A percentile compares a stretch with the other conserved stretches of the same genome.
Conservation (phyloP, 2,888 invertebrate species). For the Prosopocoilus inquinatus region DNA sequence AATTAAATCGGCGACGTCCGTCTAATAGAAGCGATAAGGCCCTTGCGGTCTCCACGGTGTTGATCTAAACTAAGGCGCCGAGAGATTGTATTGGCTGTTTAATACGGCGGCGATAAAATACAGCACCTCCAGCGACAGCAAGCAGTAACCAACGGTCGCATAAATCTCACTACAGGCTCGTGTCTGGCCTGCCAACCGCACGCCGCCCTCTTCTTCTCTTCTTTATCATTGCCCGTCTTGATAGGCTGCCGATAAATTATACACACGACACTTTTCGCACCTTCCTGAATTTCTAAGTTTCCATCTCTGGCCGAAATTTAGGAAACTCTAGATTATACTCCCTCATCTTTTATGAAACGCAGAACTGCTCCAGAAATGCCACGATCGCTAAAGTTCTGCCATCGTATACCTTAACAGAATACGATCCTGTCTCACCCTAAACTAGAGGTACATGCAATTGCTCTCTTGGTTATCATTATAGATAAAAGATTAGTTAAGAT, state of each 20-base stretch:
- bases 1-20: slow-evolving; percentile 22
- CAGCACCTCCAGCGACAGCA: slow-evolving; percentile 43
- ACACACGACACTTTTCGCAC: slow-evolving; percentile 38
- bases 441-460: no score
- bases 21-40: slow-evolving; percentile 21
- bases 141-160: slow-evolving; percentile 42
- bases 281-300: slow-evolving; percentile 35
- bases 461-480: no score
- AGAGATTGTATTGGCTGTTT: slow-evolving; percentile 43
- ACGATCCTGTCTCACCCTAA: no score
- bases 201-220: slow-evolving; percentile 37
- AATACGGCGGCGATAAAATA: slow-evolving; percentile 44
- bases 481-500: no score
- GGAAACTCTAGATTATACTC: no score
- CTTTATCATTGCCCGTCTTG: slow-evolving; percentile 46
- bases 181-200: slow-evolving; percentile 46
- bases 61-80: slow-evolving; percentile 33
- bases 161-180: slow-evolving; percentile 46
- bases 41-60: slow-evolving; percentile 13
- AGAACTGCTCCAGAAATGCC: no score
- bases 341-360: no score
- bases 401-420: no score
- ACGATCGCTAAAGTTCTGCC: no score
- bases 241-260: slow-evolving; percentile 47
- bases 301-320: slow-evolving; percentile 7